phyloP scores from a whole-genome alignment of 2,888 invertebrate species.

The Axea sp. region DNA sequence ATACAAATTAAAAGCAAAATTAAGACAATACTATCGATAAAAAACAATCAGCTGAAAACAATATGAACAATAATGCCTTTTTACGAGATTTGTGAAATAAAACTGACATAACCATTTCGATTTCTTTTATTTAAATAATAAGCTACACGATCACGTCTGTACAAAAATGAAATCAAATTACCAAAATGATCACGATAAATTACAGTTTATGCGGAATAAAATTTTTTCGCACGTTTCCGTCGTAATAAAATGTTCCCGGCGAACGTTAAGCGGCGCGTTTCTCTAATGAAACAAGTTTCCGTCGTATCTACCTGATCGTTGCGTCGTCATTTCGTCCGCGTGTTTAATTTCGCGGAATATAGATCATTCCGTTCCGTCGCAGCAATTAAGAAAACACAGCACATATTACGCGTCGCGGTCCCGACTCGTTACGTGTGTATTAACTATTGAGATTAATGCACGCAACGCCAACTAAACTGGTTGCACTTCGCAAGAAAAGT shows the following conservation, averaged over 20 bases:
- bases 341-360: slow-evolving; percentile 42
- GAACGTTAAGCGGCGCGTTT: slow-evolving; percentile 10
- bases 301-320: slow-evolving; percentile 36
- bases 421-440: slow-evolving; percentile 35
- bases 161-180: neutral
- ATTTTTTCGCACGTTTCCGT: slow-evolving; percentile 6
- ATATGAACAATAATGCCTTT: too few relatives aligned
- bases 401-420: slow-evolving; percentile 23
- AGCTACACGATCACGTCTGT: neutral
- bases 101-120: too few relatives aligned
- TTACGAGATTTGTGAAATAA: too few relatives aligned
- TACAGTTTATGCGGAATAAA: neutral
- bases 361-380: slow-evolving; percentile 39
- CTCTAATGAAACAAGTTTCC: slow-evolving; percentile 40
- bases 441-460: slow-evolving; percentile 53
- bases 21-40: too few relatives aligned
- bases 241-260: slow-evolving; percentile 1
- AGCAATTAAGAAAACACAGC: slow-evolving; percentile 51
- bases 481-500: slow-evolving; percentile 41
- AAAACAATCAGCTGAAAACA: too few relatives aligned
- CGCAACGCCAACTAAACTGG: slow-evolving; percentile 42
- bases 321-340: slow-evolving; percentile 27
- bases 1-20: too few relatives aligned
- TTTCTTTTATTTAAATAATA: too few relatives aligned
- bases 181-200: neutral